Evolutionary conservation across 2,888 invertebrate genomes (phyloP).

Genomic region (Monopis laevigella): DNA sequence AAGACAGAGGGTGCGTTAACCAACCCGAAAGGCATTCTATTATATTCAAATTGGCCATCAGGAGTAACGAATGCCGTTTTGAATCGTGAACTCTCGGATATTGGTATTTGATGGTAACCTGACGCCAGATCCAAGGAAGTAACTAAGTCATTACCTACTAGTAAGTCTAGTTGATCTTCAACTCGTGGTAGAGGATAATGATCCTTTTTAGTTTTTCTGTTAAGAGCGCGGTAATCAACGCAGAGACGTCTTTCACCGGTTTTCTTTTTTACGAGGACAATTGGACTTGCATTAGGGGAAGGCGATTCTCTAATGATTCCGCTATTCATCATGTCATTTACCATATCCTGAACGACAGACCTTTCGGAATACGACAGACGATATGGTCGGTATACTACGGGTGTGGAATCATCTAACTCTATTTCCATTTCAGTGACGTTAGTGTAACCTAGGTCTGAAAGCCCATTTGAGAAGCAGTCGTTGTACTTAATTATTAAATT

Average conservation of each 20-base stretch:
- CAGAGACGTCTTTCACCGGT: constrained; percentile 21
- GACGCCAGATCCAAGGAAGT: constrained; percentile 24
- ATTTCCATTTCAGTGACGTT: constrained; percentile 19
- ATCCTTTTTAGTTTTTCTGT: constrained; percentile 15
- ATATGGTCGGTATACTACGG: constrained; percentile 21
- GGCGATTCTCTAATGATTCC: constrained; percentile 19
- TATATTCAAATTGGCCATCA: constrained; percentile 26
- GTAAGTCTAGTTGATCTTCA: constrained; percentile 26
- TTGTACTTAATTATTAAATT: neutral
- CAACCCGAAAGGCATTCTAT: constrained; percentile 21
- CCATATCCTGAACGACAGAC: constrained; percentile 17
- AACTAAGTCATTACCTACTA: constrained; percentile 22
- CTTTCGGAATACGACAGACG: constrained; percentile 19
- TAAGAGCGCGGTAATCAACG: constrained; percentile 21
- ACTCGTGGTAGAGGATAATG: constrained; percentile 25
- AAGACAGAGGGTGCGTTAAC: constrained; percentile 26
- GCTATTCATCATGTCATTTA: constrained; percentile 19
- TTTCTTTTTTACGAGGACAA: constrained; percentile 22
- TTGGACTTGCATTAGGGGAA: constrained; percentile 23
- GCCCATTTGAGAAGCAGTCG: constrained; percentile 17
- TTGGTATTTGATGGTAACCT: constrained; percentile 26
- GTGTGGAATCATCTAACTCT: constrained; percentile 15
- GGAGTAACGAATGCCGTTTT: constrained; percentile 30
- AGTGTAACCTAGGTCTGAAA: constrained; percentile 19
- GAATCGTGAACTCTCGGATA: constrained; percentile 21